These are phyloP conservation scores for Caprella mutica DNA, from an alignment of 2,888 invertebrate genomes.

Conservation along the genomic window DNA sequence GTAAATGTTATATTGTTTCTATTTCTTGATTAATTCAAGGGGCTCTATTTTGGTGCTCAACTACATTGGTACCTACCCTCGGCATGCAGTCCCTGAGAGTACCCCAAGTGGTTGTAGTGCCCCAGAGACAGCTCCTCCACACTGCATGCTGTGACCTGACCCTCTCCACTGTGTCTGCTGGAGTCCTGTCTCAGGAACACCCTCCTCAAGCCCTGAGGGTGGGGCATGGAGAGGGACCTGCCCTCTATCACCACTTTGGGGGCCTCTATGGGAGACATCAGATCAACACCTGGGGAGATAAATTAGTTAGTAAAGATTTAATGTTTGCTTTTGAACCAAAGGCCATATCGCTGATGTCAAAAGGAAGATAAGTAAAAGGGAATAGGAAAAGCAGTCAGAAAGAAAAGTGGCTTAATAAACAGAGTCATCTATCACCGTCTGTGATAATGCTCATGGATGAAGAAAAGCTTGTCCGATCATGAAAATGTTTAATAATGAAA, in stretches of 20 bases:
- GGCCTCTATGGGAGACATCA: constrained; percentile 8
- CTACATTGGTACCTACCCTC: too few species aligned
- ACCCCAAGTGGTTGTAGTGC: constrained; percentile 46
- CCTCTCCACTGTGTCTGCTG: constrained; percentile 34
- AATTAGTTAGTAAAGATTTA: not conserved
- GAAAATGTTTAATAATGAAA: too few species aligned
- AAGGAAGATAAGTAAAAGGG: too few species aligned
- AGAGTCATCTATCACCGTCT: too few species aligned
- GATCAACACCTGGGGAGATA: not conserved
- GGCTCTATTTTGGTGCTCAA: too few species aligned
- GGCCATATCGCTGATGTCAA: not conserved
- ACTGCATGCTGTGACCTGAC: constrained; percentile 42
- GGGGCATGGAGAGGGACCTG: constrained; percentile 19
- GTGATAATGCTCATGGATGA: too few species aligned
- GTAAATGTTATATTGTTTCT: too few species aligned
- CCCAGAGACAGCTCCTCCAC: constrained; percentile 50
- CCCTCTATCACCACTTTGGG: constrained; percentile 24
- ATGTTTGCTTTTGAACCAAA: not conserved
- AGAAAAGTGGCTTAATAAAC: too few species aligned
- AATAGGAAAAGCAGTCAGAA: too few species aligned
- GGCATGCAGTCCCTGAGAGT: constrained; percentile 45
- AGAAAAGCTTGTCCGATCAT: too few species aligned
- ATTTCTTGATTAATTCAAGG: too few species aligned
- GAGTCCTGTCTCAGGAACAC: constrained; percentile 38
- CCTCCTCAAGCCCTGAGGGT: constrained; percentile 38